Conservation (phyloP, 2,797 vertebrate species). For the Sebastiscus tertius region DNA sequence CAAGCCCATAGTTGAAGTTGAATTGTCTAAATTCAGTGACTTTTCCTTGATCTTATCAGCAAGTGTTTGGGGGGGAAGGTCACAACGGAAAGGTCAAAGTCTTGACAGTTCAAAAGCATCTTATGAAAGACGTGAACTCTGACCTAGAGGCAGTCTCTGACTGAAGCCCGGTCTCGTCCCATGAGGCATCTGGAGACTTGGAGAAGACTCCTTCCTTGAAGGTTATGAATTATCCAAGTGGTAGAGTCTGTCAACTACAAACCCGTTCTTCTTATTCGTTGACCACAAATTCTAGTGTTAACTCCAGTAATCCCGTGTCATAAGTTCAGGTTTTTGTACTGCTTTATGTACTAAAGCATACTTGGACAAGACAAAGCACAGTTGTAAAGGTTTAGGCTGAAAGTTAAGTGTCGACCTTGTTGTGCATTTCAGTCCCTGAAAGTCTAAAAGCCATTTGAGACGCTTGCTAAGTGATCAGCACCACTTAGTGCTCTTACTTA, state of each 20-base stretch:
- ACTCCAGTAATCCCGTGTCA: constrained; percentile 61
- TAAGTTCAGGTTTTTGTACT: constrained; percentile 68
- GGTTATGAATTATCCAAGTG: constrained; percentile 60
- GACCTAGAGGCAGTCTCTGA: constrained; percentile 55
- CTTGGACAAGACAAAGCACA: constrained; percentile 70
- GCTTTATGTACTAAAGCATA: constrained; percentile 69
- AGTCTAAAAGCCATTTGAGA: constrained; percentile 70
- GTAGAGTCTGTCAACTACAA: constrained; percentile 62
- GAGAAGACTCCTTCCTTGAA: constrained; percentile 63
- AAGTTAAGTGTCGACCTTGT: constrained; percentile 53
- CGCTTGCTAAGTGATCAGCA: constrained; percentile 53
- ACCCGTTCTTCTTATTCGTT: constrained; percentile 71
- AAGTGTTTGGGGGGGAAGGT: constrained; percentile 51
- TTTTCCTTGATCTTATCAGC: constrained; percentile 56
- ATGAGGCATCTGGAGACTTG: constrained; percentile 63
- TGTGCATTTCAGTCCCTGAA: constrained; percentile 60
- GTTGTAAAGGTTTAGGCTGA: constrained; percentile 64
- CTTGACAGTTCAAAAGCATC: constrained; percentile 69
- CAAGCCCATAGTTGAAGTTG: constrained; percentile 79
- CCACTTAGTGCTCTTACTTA: constrained; percentile 57
- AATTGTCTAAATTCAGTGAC: constrained; percentile 75
- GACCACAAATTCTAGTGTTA: constrained; percentile 64
- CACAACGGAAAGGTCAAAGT: constrained; percentile 53
- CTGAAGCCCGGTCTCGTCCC: constrained; percentile 54
- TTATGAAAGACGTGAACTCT: constrained; percentile 63